phyloP scores from a whole-genome alignment of 2,797 vertebrate genomes.

The Salarias fasciatus region DNA sequence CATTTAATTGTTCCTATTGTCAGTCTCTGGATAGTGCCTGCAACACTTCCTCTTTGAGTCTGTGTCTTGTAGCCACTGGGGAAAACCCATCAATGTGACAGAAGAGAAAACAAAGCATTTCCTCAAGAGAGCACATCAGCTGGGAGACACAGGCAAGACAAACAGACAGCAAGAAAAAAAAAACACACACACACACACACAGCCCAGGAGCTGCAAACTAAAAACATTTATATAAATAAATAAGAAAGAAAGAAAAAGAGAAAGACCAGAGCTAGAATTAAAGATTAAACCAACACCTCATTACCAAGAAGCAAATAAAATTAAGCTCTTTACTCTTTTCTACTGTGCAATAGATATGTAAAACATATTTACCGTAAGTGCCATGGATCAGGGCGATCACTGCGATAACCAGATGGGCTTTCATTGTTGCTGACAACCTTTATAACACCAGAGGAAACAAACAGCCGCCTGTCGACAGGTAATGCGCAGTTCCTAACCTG shows the following conservation, averaged over 20 bases:
- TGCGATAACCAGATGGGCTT: slow-evolving; percentile 31
- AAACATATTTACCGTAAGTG: slow-evolving; percentile 73
- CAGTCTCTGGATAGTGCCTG: slow-evolving; percentile 13
- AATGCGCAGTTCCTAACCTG: slow-evolving; percentile 22
- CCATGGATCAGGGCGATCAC: slow-evolving; percentile 53
- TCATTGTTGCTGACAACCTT: slow-evolving; percentile 58
- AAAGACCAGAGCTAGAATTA: neutral
- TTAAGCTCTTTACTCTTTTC: neutral
- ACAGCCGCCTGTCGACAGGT: too few relatives aligned
- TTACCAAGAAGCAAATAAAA: slow-evolving; percentile 11
- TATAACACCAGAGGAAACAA: neutral
- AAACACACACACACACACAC: neutral
- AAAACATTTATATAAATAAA: slow-evolving; percentile 7
- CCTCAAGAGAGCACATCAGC: slow-evolving; percentile 32
- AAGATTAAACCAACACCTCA: slow-evolving; percentile 31
- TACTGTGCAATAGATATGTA: neutral
- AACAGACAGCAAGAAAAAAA: neutral
- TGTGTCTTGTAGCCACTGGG: slow-evolving; percentile 12
- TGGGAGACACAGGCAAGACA: slow-evolving; percentile 11
- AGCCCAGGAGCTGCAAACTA: slow-evolving; percentile 4
- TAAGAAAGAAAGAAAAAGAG: neutral
- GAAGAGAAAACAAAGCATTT: slow-evolving; percentile 32
- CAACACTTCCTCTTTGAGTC: slow-evolving; percentile 35
- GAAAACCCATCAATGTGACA: slow-evolving; percentile 42
- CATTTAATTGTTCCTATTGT: slow-evolving; percentile 7